A percentile compares a stretch with the other conserved stretches of the same genome.
Conservation (phyloP, 2,797 vertebrate genomes). For the Manis pentadactyla region DNA sequence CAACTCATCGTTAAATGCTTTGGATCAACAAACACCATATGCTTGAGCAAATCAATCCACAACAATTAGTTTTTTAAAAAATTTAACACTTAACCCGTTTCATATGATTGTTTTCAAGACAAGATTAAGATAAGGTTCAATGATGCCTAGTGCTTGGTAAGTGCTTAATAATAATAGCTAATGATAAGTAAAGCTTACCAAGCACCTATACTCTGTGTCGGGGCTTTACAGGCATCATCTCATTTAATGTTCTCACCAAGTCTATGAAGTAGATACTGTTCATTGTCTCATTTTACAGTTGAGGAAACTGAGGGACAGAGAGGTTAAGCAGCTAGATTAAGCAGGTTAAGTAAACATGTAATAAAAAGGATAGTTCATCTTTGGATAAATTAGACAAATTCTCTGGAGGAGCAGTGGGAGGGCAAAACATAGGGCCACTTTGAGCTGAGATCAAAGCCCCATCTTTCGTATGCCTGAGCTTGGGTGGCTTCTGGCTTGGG, state of each 20-base stretch:
- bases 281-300: neutral
- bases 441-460: neutral
- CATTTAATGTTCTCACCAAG: neutral
- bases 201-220: neutral
- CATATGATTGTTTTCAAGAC: conserved; percentile 5
- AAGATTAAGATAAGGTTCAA: neutral
- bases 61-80: neutral
- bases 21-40: conserved; percentile 64
- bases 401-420: neutral
- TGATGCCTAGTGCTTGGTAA: neutral
- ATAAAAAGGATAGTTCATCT: neutral
- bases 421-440: neutral
- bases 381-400: neutral
- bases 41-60: conserved; percentile 51
- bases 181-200: neutral
- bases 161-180: neutral
- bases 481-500: neutral
- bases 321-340: neutral
- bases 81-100: neutral
- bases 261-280: neutral
- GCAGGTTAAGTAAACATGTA: neutral
- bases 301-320: neutral
- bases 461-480: neutral
- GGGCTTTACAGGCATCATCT: neutral
- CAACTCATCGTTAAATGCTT: conserved; percentile 40